These are phyloP conservation scores for Cataglyphis hispanica DNA, from an alignment of 1,140 invertebrate genomes.

Conservation along the genomic window DNA sequence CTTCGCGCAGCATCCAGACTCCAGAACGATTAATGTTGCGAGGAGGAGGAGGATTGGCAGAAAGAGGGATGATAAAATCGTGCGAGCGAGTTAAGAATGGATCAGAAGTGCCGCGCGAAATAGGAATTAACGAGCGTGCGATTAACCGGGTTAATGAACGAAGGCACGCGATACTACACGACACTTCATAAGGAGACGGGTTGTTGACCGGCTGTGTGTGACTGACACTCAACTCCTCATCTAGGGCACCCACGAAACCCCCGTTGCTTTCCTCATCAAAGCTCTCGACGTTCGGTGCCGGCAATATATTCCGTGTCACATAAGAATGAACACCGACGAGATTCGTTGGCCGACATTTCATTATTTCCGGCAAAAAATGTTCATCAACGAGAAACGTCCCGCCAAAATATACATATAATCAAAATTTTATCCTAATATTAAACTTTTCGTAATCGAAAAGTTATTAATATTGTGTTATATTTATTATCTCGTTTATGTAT, in stretches of 20 bases:
- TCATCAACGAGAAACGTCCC: background rate
- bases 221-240: slow-evolving; percentile 72
- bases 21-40: background rate
- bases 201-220: slow-evolving; percentile 73
- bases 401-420: background rate
- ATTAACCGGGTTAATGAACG: slow-evolving; percentile 80
- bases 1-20: background rate
- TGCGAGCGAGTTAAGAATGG: slow-evolving; percentile 48
- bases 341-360: background rate
- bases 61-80: slow-evolving; percentile 10
- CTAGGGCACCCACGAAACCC: slow-evolving; percentile 55
- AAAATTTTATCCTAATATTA: background rate
- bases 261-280: slow-evolving; percentile 42
- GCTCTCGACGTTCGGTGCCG: slow-evolving; percentile 8
- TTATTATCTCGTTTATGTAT: background rate
- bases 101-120: slow-evolving; percentile 71
- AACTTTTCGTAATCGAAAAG: background rate
- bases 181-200: slow-evolving; percentile 71
- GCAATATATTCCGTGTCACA: slow-evolving; percentile 15
- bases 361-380: slow-evolving; percentile 13
- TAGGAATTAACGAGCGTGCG: slow-evolving; percentile 79
- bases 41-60: too few relatives aligned
- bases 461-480: background rate
- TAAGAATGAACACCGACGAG: slow-evolving; percentile 7
- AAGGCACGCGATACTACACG: slow-evolving; percentile 74